Conservation (phyloP, 2,888 invertebrate species). For the Stratiomys singularior region DNA sequence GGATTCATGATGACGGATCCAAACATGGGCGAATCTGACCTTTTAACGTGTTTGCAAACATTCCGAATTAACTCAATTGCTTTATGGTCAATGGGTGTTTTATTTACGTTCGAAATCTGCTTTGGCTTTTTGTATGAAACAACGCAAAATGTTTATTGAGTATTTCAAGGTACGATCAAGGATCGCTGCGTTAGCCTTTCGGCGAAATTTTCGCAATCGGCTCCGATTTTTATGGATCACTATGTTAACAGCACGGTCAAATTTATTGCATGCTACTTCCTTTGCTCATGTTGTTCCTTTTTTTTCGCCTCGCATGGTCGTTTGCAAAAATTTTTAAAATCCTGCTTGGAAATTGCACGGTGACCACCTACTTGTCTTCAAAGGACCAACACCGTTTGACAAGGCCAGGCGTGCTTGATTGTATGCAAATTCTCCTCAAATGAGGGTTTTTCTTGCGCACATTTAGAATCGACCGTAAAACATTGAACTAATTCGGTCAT, state of each 20-base stretch:
- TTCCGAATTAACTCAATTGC: slow-evolving; percentile 38
- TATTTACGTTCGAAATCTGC: slow-evolving; percentile 46
- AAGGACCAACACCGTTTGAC: neutral
- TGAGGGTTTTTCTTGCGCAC: slow-evolving; percentile 22
- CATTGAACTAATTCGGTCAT: slow-evolving; percentile 24
- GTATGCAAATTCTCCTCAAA: slow-evolving; percentile 24
- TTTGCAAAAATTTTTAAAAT: slow-evolving; percentile 7
- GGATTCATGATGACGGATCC: slow-evolving; percentile 39
- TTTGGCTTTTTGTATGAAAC: slow-evolving; percentile 25
- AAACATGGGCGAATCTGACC: slow-evolving; percentile 39
- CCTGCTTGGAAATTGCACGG: slow-evolving; percentile 7
- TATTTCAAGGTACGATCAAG: neutral
- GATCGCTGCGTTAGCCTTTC: slow-evolving; percentile 6
- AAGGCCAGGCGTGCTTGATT: slow-evolving; percentile 15
- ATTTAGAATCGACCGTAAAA: slow-evolving; percentile 20
- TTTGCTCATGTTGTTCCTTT: no score
- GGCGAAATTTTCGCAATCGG: slow-evolving; percentile 24
- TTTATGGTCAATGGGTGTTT: slow-evolving; percentile 42
- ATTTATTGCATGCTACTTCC: slow-evolving; percentile 8
- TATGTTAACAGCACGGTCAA: neutral
- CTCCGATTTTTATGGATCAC: slow-evolving; percentile 15
- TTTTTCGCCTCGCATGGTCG: no score
- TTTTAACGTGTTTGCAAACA: slow-evolving; percentile 41
- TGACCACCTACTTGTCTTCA: slow-evolving; percentile 28
- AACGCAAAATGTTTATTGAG: slow-evolving; percentile 28